These are phyloP conservation scores for Tachyglossus aculeatus DNA, from an alignment of 2,797 vertebrate genomes.

Conservation along the genomic window DNA sequence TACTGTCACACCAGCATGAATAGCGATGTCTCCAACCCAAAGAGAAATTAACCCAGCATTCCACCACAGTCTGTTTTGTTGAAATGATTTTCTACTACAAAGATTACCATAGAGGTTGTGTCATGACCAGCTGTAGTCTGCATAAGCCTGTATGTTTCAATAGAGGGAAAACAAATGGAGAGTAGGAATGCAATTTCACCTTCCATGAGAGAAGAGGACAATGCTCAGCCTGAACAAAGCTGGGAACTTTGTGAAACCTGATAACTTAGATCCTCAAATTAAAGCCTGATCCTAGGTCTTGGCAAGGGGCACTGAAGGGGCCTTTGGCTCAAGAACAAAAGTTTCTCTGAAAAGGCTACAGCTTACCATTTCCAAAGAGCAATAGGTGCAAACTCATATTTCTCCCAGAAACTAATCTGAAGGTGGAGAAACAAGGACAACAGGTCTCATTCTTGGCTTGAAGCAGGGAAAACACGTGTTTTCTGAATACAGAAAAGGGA, in stretches of 20 bases:
- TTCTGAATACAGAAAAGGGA: no score
- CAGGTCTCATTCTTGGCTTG: no score
- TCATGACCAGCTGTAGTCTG: background rate
- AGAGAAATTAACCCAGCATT: no score
- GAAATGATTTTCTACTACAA: no score
- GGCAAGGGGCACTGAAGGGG: background rate
- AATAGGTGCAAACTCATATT: slow-evolving; percentile 10
- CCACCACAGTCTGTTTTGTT: no score
- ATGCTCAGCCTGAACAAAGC: background rate
- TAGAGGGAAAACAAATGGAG: background rate
- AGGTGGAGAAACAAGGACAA: slow-evolving; percentile 4
- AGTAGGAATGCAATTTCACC: background rate
- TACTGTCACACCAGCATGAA: no score
- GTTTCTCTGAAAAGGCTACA: slow-evolving; percentile 15
- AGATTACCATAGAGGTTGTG: background rate
- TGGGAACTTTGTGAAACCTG: slow-evolving; percentile 29
- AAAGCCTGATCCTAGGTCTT: slow-evolving; percentile 26
- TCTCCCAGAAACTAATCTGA: background rate
- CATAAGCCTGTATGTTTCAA: background rate
- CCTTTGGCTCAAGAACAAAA: slow-evolving; percentile 35
- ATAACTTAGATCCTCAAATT: slow-evolving; percentile 9
- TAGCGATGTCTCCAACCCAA: no score
- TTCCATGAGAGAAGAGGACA: background rate
- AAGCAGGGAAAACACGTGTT: no score
- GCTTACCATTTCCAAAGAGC: background rate